Percentiles rank a stretch among this genome's conserved stretches.
Conservation (phyloP, 2,113 vertebrate species). For the Odontophorus gujanensis region DNA sequence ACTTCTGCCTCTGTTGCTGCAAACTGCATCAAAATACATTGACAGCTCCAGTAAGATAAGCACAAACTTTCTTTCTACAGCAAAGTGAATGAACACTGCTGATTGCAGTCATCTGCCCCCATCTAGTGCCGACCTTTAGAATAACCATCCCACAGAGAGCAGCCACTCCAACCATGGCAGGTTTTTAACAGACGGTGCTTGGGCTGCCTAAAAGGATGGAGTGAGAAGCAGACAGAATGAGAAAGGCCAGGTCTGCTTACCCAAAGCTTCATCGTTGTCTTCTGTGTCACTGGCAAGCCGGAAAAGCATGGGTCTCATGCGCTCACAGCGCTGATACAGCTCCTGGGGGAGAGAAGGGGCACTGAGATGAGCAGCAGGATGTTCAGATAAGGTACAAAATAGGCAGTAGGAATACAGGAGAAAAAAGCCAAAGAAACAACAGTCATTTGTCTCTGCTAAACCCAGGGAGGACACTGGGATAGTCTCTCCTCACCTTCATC, state of each 20-base stretch:
- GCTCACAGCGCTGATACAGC: constrained; percentile 95
- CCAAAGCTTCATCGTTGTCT: constrained; percentile 96
- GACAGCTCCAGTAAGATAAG: neutral
- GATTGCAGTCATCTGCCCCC: rapidly evolving
- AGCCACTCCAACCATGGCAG: rapidly evolving
- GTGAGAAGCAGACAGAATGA: neutral
- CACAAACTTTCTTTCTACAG: neutral
- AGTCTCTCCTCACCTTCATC: constrained; percentile 85
- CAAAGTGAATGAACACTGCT: neutral
- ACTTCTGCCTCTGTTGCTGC: neutral
- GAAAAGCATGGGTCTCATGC: constrained; percentile 96
- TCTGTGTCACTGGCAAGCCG: constrained; percentile 95
- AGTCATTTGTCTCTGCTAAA: neutral
- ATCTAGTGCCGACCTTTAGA: neutral
- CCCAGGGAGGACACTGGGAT: neutral
- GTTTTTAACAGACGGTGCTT: neutral
- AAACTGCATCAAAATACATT: neutral
- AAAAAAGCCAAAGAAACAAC: neutral
- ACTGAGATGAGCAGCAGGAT: neutral
- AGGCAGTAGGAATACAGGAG: neutral
- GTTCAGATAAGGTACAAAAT: neutral
- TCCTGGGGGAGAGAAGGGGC: constrained; percentile 78
- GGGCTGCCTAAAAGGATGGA: neutral
- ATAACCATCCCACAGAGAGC: neutral
- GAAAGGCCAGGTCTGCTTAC: constrained; percentile 66